phyloP scores from a whole-genome alignment of 2,888 invertebrate species.

The Drosophila niveifrons region DNA sequence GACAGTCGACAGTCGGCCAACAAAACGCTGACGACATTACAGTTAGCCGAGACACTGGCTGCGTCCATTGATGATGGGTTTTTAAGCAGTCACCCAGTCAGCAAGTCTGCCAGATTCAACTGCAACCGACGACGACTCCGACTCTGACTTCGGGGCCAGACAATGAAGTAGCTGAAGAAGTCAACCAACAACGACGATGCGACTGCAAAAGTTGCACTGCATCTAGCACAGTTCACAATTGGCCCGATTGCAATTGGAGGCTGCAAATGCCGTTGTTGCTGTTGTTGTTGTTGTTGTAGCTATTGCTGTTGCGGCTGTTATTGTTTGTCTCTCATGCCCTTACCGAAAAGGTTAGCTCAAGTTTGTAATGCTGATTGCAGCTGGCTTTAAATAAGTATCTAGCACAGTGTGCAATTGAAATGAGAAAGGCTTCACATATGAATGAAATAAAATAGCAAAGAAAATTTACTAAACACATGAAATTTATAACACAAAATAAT shows the following conservation, averaged over 20 bases:
- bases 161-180: conserved; percentile 13
- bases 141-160: conserved; percentile 10
- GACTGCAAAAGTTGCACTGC: conserved; percentile 27
- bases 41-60: conserved; percentile 67
- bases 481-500: too few relatives aligned
- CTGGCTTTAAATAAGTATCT: conserved; percentile 2
- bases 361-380: conserved; percentile 30
- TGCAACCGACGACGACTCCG: conserved; percentile 11
- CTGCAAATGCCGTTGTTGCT: conserved; percentile 2
- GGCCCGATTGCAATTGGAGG: conserved; percentile 61
- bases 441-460: neutral
- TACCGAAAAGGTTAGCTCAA: conserved; percentile 49
- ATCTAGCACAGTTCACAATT: conserved; percentile 64
- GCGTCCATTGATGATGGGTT: conserved; percentile 57
- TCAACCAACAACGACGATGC: conserved; percentile 6
- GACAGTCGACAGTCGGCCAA: conserved; percentile 36
- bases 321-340: conserved; percentile 62
- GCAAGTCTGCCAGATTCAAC: conserved; percentile 26
- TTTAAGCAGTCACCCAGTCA: conserved; percentile 58
- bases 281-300: neutral
- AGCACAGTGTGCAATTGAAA: neutral
- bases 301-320: conserved; percentile 24
- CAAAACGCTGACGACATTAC: conserved; percentile 73
- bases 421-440: neutral
- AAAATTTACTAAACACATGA: neutral